Evolutionary conservation across 2,113 vertebrate genomes (phyloP).

Genomic region (Sander vitreus): DNA sequence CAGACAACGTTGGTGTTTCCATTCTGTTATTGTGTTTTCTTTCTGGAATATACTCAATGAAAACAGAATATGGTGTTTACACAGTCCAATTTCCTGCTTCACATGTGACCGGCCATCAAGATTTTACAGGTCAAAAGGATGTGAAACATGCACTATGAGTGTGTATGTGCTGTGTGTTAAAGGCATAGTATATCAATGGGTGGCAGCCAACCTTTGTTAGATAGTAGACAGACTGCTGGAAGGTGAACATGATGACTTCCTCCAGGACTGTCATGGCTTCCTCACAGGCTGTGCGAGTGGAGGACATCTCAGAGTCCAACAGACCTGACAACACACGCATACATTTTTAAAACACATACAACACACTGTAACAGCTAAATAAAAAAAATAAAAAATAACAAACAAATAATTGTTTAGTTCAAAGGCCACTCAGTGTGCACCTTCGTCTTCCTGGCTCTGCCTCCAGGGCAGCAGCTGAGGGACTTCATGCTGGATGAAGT

Average conservation of each 20-base stretch:
- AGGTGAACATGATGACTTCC: conserved; percentile 89
- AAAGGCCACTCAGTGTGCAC: conserved; percentile 10
- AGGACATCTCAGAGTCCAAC: conserved; percentile 73
- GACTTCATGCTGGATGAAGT: conserved; percentile 85
- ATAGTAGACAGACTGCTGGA: conserved; percentile 88
- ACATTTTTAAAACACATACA: conserved; percentile 2
- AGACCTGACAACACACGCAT: conserved; percentile 57
- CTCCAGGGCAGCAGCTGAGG: conserved; percentile 81
- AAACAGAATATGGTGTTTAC: conserved; percentile 69
- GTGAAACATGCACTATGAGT: background rate
- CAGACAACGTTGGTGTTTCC: conserved; percentile 53
- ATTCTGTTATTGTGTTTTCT: conserved; percentile 64
- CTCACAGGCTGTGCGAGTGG: conserved; percentile 81
- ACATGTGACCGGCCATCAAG: conserved; percentile 33
- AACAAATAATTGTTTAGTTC: too few species aligned
- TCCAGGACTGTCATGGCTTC: conserved; percentile 87
- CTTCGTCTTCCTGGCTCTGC: conserved; percentile 61
- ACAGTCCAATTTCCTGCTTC: conserved; percentile 67
- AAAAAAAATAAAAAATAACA: too few species aligned
- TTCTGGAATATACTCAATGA: conserved; percentile 59
- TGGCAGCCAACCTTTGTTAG: conserved; percentile 83
- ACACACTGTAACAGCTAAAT: background rate
- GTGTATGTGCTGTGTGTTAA: background rate
- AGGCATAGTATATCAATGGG: background rate
- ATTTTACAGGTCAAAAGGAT: background rate